Conservation (phyloP, 2,888 invertebrate species). For the Cosmorhoe ocellata region DNA sequence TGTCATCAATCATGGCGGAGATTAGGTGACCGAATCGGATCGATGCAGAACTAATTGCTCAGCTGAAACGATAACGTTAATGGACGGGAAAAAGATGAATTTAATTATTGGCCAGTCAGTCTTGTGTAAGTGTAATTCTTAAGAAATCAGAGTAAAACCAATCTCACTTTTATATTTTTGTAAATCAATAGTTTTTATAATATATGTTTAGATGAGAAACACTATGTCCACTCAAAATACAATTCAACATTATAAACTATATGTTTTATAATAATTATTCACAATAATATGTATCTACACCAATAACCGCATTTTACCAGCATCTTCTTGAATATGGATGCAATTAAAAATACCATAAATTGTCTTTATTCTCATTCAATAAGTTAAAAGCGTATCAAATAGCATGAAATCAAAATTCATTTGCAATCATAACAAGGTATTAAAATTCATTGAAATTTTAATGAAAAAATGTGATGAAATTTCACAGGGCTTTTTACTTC, state of each 20-base stretch:
- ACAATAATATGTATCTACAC: too few relatives aligned
- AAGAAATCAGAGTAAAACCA: conserved; percentile 13
- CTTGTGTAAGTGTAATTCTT: not conserved
- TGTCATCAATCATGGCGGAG: conserved; percentile 73
- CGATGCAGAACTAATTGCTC: conserved; percentile 66
- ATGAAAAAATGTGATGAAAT: not conserved
- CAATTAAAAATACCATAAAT: conserved; percentile 54
- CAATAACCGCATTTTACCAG: conserved; percentile 27
- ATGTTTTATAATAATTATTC: conserved; percentile 55
- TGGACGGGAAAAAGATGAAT: conserved; percentile 61
- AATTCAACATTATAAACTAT: too few relatives aligned
- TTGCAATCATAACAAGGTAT: conserved; percentile 9
- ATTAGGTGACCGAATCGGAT: conserved; percentile 47
- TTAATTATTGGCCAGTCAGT: conserved; percentile 56
- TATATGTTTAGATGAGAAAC: too few relatives aligned
- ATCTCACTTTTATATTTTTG: too few relatives aligned
- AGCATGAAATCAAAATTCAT: conserved; percentile 10
- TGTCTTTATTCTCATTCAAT: conserved; percentile 38
- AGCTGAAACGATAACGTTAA: conserved; percentile 63
- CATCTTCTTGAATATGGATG: conserved; percentile 51
- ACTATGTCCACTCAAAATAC: too few relatives aligned
- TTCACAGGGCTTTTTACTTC: not conserved
- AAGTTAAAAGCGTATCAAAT: conserved; percentile 27
- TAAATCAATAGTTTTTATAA: too few relatives aligned
- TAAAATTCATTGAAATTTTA: conserved; percentile 1